phyloP scores from a whole-genome alignment of 2,113 vertebrate genomes.

The Cyprinus carpio region DNA sequence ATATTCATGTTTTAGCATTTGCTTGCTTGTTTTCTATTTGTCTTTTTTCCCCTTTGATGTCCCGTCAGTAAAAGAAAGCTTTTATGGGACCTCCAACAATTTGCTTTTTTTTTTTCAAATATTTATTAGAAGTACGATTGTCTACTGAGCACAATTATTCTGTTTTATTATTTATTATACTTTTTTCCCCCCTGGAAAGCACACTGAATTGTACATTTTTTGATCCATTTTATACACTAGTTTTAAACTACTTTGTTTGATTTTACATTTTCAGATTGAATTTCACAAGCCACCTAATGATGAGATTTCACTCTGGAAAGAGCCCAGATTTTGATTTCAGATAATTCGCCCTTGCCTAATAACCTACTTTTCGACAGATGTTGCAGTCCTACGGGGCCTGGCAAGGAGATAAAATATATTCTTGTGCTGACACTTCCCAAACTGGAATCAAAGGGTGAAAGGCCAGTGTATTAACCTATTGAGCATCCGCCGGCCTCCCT shows the following conservation, averaged over 20 bases:
- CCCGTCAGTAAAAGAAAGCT: slow-evolving; percentile 74
- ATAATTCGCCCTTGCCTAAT: slow-evolving; percentile 49
- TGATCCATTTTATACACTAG: slow-evolving; percentile 59
- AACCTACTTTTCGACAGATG: slow-evolving; percentile 47
- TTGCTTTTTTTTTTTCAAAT: slow-evolving; percentile 72
- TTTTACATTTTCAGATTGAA: slow-evolving; percentile 26
- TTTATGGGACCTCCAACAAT: slow-evolving; percentile 70
- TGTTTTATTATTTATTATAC: slow-evolving; percentile 78
- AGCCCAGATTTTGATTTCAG: slow-evolving; percentile 34
- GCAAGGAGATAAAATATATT: slow-evolving; percentile 71
- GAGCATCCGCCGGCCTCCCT: slow-evolving; percentile 71
- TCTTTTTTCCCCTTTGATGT: slow-evolving; percentile 65
- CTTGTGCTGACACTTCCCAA: slow-evolving; percentile 76
- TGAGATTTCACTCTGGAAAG: slow-evolving; percentile 24
- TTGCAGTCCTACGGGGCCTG: slow-evolving; percentile 54
- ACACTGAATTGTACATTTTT: slow-evolving; percentile 61
- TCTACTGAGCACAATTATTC: slow-evolving; percentile 75
- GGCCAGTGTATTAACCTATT: slow-evolving; percentile 82
- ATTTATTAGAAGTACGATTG: slow-evolving; percentile 78
- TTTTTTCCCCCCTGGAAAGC: slow-evolving; percentile 52
- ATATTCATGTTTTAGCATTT: slow-evolving; percentile 73
- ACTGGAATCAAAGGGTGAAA: slow-evolving; percentile 79
- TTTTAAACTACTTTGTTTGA: slow-evolving; percentile 12
- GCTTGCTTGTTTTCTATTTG: slow-evolving; percentile 68
- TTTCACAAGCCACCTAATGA: slow-evolving; percentile 11